Conservation (phyloP, 1,140 invertebrate species). For the Phymorhynchus buccinoides region DNA sequence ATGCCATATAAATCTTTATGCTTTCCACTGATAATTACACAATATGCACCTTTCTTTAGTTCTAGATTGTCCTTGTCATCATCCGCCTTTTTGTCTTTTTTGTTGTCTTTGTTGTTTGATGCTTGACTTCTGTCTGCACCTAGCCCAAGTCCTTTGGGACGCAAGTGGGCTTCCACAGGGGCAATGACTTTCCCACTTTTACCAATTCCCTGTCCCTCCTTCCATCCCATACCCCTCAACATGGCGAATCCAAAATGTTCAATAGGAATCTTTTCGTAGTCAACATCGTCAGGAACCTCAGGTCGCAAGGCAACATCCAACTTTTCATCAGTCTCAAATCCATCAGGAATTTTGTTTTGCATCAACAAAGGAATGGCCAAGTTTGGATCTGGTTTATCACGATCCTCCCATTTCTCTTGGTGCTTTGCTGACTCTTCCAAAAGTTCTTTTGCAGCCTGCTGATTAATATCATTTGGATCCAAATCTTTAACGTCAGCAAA, state of each 20-base stretch:
- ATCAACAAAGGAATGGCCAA: slow-evolving; percentile 73
- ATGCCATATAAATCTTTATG: slow-evolving; percentile 85
- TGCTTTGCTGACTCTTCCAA: slow-evolving; percentile 65
- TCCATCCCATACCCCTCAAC: slow-evolving; percentile 96
- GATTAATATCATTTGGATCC: slow-evolving; percentile 54
- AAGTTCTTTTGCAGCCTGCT: slow-evolving; percentile 70
- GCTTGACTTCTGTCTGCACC: slow-evolving; percentile 80
- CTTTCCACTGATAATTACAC: slow-evolving; percentile 72
- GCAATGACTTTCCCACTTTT: slow-evolving; percentile 76
- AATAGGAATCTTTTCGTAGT: slow-evolving; percentile 93
- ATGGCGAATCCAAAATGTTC: slow-evolving; percentile 91
- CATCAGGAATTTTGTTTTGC: slow-evolving; percentile 74
- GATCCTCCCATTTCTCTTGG: slow-evolving; percentile 64
- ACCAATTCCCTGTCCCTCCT: slow-evolving; percentile 82
- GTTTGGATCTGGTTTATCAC: slow-evolving; percentile 58
- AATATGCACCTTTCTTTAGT: slow-evolving; percentile 66
- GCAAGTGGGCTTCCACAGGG: slow-evolving; percentile 77
- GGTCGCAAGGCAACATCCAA: slow-evolving; percentile 74
- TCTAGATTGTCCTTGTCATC: slow-evolving; percentile 54
- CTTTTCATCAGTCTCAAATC: slow-evolving; percentile 75
- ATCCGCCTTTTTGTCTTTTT: slow-evolving; percentile 40
- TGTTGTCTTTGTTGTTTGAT: slow-evolving; percentile 49
- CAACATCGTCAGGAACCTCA: slow-evolving; percentile 73
- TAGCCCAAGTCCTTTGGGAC: slow-evolving; percentile 92
- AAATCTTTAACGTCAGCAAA: slow-evolving; percentile 6